Evolutionary conservation across 35 echinoderm and acorn worm species (phyloP), one percentile per base, ranked within the genome.

Genomic region (Lytechinus pictus): DNA sequence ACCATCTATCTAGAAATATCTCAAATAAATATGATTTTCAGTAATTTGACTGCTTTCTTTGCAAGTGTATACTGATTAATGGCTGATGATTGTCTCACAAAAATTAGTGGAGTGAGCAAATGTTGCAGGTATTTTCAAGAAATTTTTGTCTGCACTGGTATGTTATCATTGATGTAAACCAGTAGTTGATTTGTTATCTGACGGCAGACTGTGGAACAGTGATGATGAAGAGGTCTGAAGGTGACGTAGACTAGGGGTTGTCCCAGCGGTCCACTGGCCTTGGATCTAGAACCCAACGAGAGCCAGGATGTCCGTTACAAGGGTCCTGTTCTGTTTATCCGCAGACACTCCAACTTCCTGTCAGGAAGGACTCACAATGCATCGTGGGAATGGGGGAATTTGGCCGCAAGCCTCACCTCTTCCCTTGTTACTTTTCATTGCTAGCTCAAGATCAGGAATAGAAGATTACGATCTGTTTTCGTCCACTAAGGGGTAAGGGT

Each of bases 321-420:
- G 88, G 88, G 28, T 44, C 88, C 52, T 54, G 28, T 33, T 44
- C 28, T 90, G 88, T 90, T 90, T 90, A 52, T 54, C 88, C 88
- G 29, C 28, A 44, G 88, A 19, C 88, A 54, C 88, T 90, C 88
- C 88, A 90, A 54, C 29, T 90, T 90, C 88, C 88, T 90, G 88
- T 90, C 88, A 44, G 88, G 88, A 90, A 90, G 88, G 13, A 27
- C 10, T 52, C 88, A 44, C 52, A 54, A 90, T 90, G 88, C 88
- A 90, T 90, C 88, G 88, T 90, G 88, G 88, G 88, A 90, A 90
- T 90, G 88, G 28, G 88, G 88, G 88, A 90, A 90, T 90, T 79
- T 90, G 88, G 28, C 88, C 27, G 52, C 27, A 33, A 90, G 88
- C 88, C 88, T 90, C 88, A 90, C 88, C 88, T 90, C 52, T 90